phyloP scores from a whole-genome alignment of 2,888 invertebrate genomes.

The Tipula confusa region DNA sequence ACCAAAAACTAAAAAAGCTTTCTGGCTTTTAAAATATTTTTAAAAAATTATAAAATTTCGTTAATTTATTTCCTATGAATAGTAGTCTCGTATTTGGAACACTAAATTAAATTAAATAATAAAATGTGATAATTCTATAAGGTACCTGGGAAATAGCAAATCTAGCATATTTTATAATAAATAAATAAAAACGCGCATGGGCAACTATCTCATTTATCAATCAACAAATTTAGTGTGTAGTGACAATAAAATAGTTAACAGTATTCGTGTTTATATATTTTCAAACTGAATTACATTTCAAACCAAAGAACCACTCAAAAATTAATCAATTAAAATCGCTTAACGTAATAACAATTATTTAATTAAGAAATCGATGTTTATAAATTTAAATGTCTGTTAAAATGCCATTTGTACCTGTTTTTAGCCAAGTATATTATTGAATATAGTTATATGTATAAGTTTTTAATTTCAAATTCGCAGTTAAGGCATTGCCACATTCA shows the following conservation, averaged over 20 bases:
- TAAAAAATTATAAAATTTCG: neutral
- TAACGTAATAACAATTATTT: neutral
- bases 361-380: slow-evolving; percentile 29
- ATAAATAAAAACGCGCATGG: neutral
- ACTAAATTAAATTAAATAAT: neutral
- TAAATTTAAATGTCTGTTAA: slow-evolving; percentile 33
- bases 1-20: neutral
- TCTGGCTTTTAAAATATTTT: neutral
- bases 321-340: slow-evolving; percentile 7
- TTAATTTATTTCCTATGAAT: neutral
- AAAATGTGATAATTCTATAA: slow-evolving; percentile 25
- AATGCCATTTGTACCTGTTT: slow-evolving; percentile 36
- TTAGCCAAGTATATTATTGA: slow-evolving; percentile 31
- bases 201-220: neutral
- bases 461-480: no score
- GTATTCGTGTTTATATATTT: neutral
- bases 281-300: neutral
- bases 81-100: neutral
- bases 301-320: neutral
- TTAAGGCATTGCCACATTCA: no score
- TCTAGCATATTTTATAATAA: neutral
- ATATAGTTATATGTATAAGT: no score
- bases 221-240: slow-evolving; percentile 25
- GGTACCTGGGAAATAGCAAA: slow-evolving; percentile 25
- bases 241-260: slow-evolving; percentile 20